These are phyloP conservation scores for Poeciliopsis paucimaculata DNA, from an alignment of 2,797 vertebrate species.

Conservation along the genomic window DNA sequence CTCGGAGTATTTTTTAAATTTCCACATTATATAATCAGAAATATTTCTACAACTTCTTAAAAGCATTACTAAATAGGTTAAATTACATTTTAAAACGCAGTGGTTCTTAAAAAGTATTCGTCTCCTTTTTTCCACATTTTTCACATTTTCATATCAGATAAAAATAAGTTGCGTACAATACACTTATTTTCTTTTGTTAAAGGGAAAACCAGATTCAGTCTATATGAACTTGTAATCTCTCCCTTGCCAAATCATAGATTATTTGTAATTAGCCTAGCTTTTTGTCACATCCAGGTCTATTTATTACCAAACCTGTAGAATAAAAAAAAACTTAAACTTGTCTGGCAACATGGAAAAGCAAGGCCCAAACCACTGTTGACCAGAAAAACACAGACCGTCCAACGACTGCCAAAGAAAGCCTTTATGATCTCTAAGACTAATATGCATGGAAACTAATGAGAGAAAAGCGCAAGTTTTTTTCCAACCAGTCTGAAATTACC, in stretches of 20 bases:
- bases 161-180: not conserved
- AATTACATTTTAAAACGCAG: not conserved
- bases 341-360: not conserved
- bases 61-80: not conserved
- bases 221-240: not conserved
- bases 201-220: not conserved
- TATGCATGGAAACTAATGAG: not conserved
- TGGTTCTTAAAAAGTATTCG: not conserved
- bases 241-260: not conserved
- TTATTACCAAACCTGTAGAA: not conserved
- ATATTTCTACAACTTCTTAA: not conserved
- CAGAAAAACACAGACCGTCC: not conserved
- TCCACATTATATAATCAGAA: not conserved
- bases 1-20: not conserved
- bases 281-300: not conserved
- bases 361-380: not conserved
- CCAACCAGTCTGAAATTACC: not conserved
- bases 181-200: not conserved
- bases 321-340: not conserved
- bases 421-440: not conserved
- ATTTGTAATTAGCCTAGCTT: not conserved
- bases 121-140: not conserved
- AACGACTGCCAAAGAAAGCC: not conserved
- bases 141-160: not conserved
- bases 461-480: not conserved